Evolutionary conservation across 2,888 invertebrate genomes (phyloP).

Genomic region (Heliothis peltigera): DNA sequence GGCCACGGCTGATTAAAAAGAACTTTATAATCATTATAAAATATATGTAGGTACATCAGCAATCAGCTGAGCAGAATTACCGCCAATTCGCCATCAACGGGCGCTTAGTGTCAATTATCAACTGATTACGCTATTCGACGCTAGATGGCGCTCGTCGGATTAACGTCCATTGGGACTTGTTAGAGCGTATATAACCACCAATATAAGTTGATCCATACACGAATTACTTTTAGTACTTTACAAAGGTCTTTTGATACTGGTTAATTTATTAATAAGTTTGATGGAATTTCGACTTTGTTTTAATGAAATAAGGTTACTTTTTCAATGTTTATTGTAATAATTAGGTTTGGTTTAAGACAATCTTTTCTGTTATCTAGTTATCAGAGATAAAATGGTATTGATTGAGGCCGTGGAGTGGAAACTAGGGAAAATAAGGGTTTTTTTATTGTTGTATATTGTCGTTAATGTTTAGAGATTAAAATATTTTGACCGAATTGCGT

Average conservation of each 20-base stretch:
- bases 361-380: constrained; percentile 54
- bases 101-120: constrained; percentile 79
- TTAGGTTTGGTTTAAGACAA: constrained; percentile 49
- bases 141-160: constrained; percentile 81
- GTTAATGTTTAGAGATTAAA: background rate
- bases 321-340: constrained; percentile 24
- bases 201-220: constrained; percentile 42
- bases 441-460: background rate
- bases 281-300: background rate
- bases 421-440: constrained; percentile 10
- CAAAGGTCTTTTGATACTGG: constrained; percentile 38
- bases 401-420: constrained; percentile 48
- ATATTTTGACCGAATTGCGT: background rate
- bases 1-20: no score
- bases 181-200: constrained; percentile 55
- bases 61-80: constrained; percentile 66
- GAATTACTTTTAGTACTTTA: background rate
- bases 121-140: constrained; percentile 81
- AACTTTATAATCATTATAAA: no score
- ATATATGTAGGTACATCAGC: constrained; percentile 47
- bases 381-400: constrained; percentile 60
- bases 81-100: constrained; percentile 67
- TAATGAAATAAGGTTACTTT: constrained; percentile 3
- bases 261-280: background rate
- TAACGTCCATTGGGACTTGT: constrained; percentile 76